Conservation (phyloP, 2,888 invertebrate species). For the Aleiodes leptofemur region DNA sequence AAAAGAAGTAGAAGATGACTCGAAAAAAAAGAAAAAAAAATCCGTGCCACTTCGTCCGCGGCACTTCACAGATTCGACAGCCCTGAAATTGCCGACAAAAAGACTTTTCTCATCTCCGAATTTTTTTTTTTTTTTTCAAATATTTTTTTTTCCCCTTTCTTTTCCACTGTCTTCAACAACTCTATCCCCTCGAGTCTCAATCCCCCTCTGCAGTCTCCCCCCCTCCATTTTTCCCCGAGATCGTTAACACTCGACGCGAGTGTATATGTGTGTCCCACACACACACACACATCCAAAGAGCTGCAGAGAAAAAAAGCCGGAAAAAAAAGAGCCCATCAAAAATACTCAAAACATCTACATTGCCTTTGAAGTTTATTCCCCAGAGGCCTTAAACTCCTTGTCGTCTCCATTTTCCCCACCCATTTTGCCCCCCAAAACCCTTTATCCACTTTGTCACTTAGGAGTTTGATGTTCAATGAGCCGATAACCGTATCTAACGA, state of each 20-base stretch:
- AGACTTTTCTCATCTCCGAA: neutral
- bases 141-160: neutral
- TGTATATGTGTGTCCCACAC: too few species aligned
- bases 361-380: neutral
- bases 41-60: neutral
- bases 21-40: slow-evolving; percentile 18
- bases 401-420: too few species aligned
- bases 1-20: neutral
- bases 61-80: slow-evolving; percentile 1
- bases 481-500: neutral
- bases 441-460: neutral
- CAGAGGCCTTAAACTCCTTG: neutral
- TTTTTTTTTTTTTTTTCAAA: neutral
- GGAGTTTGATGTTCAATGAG: slow-evolving; percentile 15
- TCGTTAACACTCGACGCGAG: too few species aligned
- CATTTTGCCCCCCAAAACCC: neutral
- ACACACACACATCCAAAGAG: neutral
- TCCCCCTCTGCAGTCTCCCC: neutral
- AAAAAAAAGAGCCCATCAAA: slow-evolving; percentile 4
- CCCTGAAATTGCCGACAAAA: neutral
- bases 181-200: neutral
- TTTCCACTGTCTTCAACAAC: neutral
- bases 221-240: neutral
- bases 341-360: slow-evolving; percentile 5
- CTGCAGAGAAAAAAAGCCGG: neutral